Conservation (phyloP, 2,113 vertebrate species). For the Caloenas nicobarica region DNA sequence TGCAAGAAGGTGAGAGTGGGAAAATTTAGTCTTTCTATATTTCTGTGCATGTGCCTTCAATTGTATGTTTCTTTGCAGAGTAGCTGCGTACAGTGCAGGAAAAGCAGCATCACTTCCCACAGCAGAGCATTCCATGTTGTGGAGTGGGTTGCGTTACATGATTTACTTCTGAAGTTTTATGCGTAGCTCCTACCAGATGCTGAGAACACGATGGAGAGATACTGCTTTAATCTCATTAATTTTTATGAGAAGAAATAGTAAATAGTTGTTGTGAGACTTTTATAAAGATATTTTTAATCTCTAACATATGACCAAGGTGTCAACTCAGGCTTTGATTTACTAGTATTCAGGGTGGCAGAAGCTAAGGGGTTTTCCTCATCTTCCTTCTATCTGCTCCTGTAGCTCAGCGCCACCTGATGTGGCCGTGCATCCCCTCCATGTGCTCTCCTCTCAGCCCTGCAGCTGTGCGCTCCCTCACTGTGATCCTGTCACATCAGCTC, state of each 20-base stretch:
- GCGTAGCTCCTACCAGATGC: not conserved
- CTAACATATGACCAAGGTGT: not conserved
- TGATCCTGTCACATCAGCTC: not conserved
- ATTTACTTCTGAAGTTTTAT: not conserved
- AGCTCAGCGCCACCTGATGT: not conserved
- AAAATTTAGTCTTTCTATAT: not conserved
- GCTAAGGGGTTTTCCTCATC: not conserved
- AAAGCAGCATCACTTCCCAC: not conserved
- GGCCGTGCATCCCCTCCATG: not conserved
- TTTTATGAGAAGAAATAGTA: not conserved
- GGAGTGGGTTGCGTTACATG: not conserved
- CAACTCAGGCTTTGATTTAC: not conserved
- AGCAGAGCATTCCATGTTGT: not conserved
- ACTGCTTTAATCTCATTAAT: not conserved
- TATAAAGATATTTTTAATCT: not conserved
- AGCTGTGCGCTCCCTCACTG: not conserved
- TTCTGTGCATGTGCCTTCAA: constrained; percentile 42
- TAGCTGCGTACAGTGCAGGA: not conserved
- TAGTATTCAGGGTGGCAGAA: not conserved
- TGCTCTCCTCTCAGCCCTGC: not conserved
- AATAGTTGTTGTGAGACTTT: not conserved
- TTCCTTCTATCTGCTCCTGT: not conserved
- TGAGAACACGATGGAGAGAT: not conserved
- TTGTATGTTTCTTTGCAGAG: not conserved
- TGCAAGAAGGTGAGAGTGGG: constrained; percentile 82